A percentile compares a stretch with the other conserved stretches of the same genome.
phyloP scores from a whole-genome alignment of 2,888 invertebrate genomes.

The Cerastoderma edule region DNA sequence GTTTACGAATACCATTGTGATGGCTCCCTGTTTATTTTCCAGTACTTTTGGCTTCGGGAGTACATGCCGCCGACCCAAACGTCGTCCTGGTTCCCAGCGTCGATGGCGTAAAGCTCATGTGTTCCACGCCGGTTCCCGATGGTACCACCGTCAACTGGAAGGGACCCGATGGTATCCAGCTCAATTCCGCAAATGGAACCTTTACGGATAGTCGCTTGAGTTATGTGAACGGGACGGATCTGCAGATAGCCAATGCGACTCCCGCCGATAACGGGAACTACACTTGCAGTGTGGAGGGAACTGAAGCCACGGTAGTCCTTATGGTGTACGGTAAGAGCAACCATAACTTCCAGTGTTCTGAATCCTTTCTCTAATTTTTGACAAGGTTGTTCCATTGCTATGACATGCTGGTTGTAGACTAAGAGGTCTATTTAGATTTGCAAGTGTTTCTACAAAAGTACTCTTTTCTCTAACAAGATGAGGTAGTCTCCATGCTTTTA shows the following conservation, averaged over 20 bases:
- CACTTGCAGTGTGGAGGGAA: background rate
- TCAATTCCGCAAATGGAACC: constrained; percentile 5
- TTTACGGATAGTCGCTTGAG: constrained; percentile 7
- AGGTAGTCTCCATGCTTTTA: too few relatives aligned
- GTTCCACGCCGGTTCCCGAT: background rate
- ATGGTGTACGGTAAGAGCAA: background rate
- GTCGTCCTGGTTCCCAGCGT: background rate
- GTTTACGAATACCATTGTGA: too few relatives aligned
- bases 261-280: constrained; percentile 13
- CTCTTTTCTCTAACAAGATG: too few relatives aligned
- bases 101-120: constrained; percentile 10
- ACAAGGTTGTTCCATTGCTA: too few relatives aligned
- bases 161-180: constrained; percentile 9
- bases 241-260: constrained; percentile 12
- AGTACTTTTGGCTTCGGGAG: too few relatives aligned
- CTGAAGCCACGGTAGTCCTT: background rate
- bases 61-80: constrained; percentile 8
- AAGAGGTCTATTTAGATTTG: too few relatives aligned
- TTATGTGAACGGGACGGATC: background rate
- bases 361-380: too few relatives aligned
- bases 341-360: too few relatives aligned
- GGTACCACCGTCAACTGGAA: constrained; percentile 8
- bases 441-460: too few relatives aligned
- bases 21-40: too few relatives aligned
- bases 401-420: too few relatives aligned